Base-by-base conservation (phyloP, 2,797 vertebrate species). In the Malurus splendens region DNA sequence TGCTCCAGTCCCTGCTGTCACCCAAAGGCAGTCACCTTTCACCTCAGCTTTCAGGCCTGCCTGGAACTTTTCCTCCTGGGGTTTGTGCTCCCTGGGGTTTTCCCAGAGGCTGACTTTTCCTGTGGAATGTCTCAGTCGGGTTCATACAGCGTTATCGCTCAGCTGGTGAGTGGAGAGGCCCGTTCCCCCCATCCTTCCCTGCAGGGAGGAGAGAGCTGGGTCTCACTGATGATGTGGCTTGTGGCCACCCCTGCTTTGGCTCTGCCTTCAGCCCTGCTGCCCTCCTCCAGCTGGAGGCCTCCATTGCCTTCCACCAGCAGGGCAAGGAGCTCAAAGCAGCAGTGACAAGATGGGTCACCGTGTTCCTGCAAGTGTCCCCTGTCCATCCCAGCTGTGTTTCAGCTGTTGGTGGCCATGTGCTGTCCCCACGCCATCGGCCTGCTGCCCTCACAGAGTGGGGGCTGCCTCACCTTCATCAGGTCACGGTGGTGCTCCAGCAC, bases 401-500 rank as follows among this genome's bases (percentile, higher is more conserved):
- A 6, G 23, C 32, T 61, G 50, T 12, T 56, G 66, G 18, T 42
- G 23, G 17, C 27, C 30, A 4, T 0, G 1, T 18, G 23, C 18
- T 25, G 36, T 68, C 27, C 22, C 51, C 18, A 3, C 0, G 9
- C 38, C 51, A 47, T 48, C 42, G 36, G 36, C 36, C 36, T 36
- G 10, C 36, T 14, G 12, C 25, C 13, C n/a, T 16, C 44, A 2
- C 0, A 0, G 57, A 0, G 0, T 0, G 1, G 54, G 7, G 54
- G 36, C 27, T 57, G 6, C 33, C 96, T 96, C 86, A 99, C 99
- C 98, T 99, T 99, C 99, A 99, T 99, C 78, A 99, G 98, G 96
- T 99, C 99, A 0, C 99, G 97, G 91, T 99, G 99, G 92, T 99
- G 99, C 91, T 99, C 99, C 96, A 99, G 95, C 79, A 99, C 99